These are phyloP conservation scores for Silurus asotus DNA, from an alignment of 2,113 vertebrate species.

Conservation along the genomic window DNA sequence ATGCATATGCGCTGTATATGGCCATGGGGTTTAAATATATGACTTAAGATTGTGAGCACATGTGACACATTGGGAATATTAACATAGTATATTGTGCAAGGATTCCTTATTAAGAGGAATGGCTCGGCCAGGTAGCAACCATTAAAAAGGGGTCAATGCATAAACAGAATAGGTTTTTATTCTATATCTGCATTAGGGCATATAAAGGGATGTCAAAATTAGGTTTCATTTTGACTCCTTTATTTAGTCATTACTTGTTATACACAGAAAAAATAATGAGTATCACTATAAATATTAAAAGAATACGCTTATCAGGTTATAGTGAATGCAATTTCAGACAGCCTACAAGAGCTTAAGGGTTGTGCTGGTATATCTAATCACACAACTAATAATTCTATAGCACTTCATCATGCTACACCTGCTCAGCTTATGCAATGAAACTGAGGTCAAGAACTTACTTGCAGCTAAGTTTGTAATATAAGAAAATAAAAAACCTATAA, in stretches of 20 bases:
- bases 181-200: not conserved
- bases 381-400: not conserved
- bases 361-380: slow-evolving; percentile 10
- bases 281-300: slow-evolving; percentile 22
- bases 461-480: slow-evolving; percentile 18
- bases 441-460: slow-evolving; percentile 34
- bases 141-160: slow-evolving; percentile 7
- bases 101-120: not conserved
- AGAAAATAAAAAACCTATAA: not conserved
- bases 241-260: not conserved
- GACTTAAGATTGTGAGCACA: not conserved
- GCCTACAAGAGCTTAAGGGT: not conserved
- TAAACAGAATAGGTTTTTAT: not conserved
- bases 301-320: slow-evolving; percentile 15
- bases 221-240: not conserved
- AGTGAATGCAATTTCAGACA: slow-evolving; percentile 9
- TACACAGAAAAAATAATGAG: not conserved
- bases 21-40: not conserved
- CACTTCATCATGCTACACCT: not conserved
- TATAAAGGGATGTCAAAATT: not conserved
- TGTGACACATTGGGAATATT: not conserved
- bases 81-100: not conserved
- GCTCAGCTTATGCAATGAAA: slow-evolving; percentile 19
- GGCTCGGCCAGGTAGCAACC: not conserved
- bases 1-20: not conserved